A percentile compares a stretch with the other conserved stretches of the same genome.
These are phyloP conservation scores for Sycophila sp. DNA, from an alignment of 1,140 invertebrate species.

Conservation along the genomic window DNA sequence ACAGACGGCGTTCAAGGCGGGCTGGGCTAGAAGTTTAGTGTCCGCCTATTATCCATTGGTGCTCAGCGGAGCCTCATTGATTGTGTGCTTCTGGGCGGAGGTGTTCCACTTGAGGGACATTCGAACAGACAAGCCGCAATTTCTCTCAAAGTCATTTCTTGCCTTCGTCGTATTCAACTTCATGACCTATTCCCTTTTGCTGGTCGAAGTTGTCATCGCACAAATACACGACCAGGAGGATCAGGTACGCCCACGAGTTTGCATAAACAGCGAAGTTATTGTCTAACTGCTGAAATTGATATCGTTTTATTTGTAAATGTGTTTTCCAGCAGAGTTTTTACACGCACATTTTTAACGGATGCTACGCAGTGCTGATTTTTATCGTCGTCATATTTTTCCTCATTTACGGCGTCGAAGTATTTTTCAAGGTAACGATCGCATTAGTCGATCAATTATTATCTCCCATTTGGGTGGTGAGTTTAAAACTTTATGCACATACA, in stretches of 20 bases:
- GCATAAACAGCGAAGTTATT: too few species aligned
- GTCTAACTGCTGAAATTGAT: too few species aligned
- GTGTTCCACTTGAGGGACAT: conserved; percentile 92
- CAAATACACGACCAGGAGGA: conserved; percentile 73
- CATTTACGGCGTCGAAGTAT: conserved; percentile 94
- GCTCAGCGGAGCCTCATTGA: conserved; percentile 87
- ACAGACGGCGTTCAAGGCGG: conserved; percentile 80
- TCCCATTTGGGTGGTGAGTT: too few species aligned
- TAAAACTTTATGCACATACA: too few species aligned
- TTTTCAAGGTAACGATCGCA: conserved; percentile 85
- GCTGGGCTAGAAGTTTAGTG: conserved; percentile 85
- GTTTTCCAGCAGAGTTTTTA: conserved; percentile 74
- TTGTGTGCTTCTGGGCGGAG: conserved; percentile 96
- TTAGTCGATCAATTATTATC: too few species aligned
- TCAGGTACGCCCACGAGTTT: conserved; percentile 69
- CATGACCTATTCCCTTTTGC: conserved; percentile 85
- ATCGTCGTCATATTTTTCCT: conserved; percentile 93
- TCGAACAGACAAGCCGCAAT: conserved; percentile 85
- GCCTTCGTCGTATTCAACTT: conserved; percentile 92
- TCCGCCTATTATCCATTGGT: conserved; percentile 92
- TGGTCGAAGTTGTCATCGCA: conserved; percentile 82
- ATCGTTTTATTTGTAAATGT: background rate
- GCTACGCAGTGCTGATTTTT: conserved; percentile 89
- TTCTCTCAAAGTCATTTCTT: conserved; percentile 93
- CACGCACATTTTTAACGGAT: conserved; percentile 89